Evolutionary conservation across 2,113 vertebrate genomes (phyloP).

Genomic region (Microcebus lehilahytsara): DNA sequence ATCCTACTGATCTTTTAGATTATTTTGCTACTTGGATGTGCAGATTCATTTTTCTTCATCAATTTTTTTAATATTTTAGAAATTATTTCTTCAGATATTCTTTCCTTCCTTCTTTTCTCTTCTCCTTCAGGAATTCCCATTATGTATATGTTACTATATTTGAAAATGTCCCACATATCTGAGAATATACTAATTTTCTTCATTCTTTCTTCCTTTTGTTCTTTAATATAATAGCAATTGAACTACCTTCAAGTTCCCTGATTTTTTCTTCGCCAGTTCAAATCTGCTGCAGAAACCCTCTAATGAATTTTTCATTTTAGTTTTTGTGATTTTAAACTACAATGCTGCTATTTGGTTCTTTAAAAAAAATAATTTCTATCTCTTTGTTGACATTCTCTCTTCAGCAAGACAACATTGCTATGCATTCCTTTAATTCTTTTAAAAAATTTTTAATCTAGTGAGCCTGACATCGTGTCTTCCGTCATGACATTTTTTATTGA

Average conservation of each 20-base stretch:
- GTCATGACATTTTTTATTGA: not conserved
- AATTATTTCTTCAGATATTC: not conserved
- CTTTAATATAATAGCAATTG: not conserved
- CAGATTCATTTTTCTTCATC: not conserved
- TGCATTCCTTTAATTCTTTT: not conserved
- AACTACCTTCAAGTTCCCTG: not conserved
- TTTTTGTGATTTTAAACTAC: not conserved
- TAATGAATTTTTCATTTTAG: not conserved
- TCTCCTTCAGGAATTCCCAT: not conserved
- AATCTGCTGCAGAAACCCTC: not conserved
- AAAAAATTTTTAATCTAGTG: not conserved
- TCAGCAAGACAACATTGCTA: not conserved
- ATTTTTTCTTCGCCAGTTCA: not conserved
- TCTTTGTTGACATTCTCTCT: not conserved
- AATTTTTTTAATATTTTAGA: not conserved
- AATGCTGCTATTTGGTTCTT: not conserved
- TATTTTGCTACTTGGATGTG: not conserved
- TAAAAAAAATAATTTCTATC: not conserved
- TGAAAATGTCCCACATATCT: not conserved
- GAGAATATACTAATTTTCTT: not conserved
- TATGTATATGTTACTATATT: not conserved
- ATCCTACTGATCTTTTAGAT: not conserved
- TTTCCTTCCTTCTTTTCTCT: not conserved
- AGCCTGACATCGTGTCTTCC: not conserved
- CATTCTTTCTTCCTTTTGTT: not conserved